Base-by-base conservation (phyloP, 1,140 invertebrate species). In the Linepithema humile region DNA sequence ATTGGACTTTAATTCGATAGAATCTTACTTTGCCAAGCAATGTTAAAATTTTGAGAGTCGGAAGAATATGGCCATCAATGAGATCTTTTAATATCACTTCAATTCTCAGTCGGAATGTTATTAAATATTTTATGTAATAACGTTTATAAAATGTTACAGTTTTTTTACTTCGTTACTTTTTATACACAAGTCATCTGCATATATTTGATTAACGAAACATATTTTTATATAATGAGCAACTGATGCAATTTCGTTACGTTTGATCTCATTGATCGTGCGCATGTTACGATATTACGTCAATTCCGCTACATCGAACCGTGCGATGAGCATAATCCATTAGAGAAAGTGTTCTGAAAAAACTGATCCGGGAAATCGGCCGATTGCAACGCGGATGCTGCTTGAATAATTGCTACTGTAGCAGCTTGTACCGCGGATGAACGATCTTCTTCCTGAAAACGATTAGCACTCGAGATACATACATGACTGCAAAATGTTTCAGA, bases 311-410 rank as follows among this genome's bases (percentile, higher is more conserved):
- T 50, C 38, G 55, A 74, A 6, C 32, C 32, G 32, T 20, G 20
- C 38, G 35, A 55, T 32, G 45, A 57, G 23, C 12, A 43, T 48
- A 64, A 77, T 82, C 38, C 65, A 67, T 72, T 7, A 43, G 77
- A 82, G 65, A 82, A 72, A 72, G 65, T 43, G 72, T 9, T 67
- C 15, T 12, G 29, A 74, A 78, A 64, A 65, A 78, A 38, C 74
- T n/a, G 32, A 53, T 53, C 43, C 23, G 20, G 32, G 35, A 60
- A 74, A 74, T 74, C 15, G 23, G 7, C 32, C 35, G 23, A 74
- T 59, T 5, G 35, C 35, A 40, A 59, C 9, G 53, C 53, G 45
- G 45, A 70, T 72, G 32, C 48, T 20, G 17, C 26, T 59, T 74
- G 53, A 74, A 74, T 74, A 74, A 74, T 74, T 60, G 32, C 6